A percentile compares a stretch with the other conserved stretches of the same genome.
Evolutionary conservation across 2,888 invertebrate species (phyloP).

Genomic region (Trichacis sp.): DNA sequence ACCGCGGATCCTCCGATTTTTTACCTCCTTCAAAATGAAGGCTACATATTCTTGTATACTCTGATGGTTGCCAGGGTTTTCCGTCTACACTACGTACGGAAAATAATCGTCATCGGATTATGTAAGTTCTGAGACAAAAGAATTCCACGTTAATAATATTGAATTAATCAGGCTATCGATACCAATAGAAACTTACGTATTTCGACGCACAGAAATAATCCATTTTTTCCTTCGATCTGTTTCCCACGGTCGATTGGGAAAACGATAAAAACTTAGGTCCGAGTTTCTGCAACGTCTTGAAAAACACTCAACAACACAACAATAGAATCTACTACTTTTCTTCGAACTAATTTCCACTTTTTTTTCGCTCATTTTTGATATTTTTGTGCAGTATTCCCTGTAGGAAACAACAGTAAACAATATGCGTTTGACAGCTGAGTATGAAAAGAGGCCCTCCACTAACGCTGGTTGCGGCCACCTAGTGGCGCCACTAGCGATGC

Average conservation of each 20-base stretch:
- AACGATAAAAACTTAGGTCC: not conserved
- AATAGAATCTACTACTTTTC: too few species aligned
- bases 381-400: too few species aligned
- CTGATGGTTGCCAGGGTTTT: slow-evolving; percentile 3
- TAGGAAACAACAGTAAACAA: too few species aligned
- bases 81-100: too few species aligned
- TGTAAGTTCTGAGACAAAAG: too few species aligned
- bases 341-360: too few species aligned
- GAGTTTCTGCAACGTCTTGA: not conserved
- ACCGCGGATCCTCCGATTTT: slow-evolving; percentile 16
- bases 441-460: too few species aligned
- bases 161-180: not conserved
- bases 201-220: not conserved
- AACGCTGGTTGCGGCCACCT: too few species aligned
- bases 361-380: too few species aligned
- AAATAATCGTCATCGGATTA: too few species aligned
- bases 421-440: too few species aligned
- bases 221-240: not conserved
- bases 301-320: not conserved
- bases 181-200: not conserved
- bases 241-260: not conserved
- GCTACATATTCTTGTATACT: slow-evolving; percentile 19
- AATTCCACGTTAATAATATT: not conserved
- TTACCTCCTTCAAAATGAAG: slow-evolving; percentile 25
- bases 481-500: too few species aligned